Evolutionary conservation across 2,888 invertebrate species (phyloP).

Genomic region (Caenorhabditis sp.): DNA sequence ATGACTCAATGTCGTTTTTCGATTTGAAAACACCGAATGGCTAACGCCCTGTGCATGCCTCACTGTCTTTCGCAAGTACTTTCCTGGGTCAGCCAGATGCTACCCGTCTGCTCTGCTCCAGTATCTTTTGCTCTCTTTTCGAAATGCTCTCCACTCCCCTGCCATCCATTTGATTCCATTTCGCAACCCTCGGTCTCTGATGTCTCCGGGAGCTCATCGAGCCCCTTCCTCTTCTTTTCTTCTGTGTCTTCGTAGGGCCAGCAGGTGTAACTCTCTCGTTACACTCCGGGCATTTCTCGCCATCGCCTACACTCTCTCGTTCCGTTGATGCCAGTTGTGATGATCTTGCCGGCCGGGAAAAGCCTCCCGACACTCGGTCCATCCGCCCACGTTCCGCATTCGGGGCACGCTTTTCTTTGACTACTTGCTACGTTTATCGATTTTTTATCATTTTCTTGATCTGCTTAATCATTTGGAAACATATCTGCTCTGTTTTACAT

Average conservation of each 20-base stretch:
- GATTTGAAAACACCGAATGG: background rate
- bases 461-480: background rate
- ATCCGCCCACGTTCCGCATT: constrained; percentile 28
- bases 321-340: constrained; percentile 7
- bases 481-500: background rate
- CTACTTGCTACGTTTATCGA: constrained; percentile 27
- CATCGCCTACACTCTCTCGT: constrained; percentile 44
- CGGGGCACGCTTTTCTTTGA: background rate
- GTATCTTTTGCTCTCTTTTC: background rate
- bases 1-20: constrained; percentile 26
- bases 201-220: constrained; percentile 17
- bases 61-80: background rate
- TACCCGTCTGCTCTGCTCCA: background rate
- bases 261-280: constrained; percentile 34
- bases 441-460: background rate
- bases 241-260: background rate
- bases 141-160: background rate
- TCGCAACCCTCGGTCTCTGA: constrained; percentile 48
- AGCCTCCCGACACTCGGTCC: background rate
- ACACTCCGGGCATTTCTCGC: constrained; percentile 9
- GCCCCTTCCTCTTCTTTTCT: constrained; percentile 4
- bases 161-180: constrained; percentile 4
- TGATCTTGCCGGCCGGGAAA: background rate
- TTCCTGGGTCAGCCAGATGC: background rate
- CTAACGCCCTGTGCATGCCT: background rate